Percentiles rank a stretch among this genome's conserved stretches.
Evolutionary conservation across 2,888 invertebrate genomes (phyloP).

Genomic region (Chrysolina haemoptera): DNA sequence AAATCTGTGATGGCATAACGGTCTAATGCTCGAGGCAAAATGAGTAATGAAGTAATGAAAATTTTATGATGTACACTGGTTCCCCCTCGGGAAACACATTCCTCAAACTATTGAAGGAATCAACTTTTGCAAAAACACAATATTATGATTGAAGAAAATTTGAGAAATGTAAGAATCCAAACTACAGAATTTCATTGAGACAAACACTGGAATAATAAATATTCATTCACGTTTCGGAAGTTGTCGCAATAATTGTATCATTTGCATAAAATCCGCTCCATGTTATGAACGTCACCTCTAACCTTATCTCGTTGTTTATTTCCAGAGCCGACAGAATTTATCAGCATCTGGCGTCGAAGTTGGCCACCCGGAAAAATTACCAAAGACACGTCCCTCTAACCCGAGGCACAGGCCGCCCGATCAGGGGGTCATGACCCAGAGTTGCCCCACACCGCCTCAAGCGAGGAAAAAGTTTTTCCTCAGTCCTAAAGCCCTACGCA

Average conservation of each 20-base stretch:
- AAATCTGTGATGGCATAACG: no score
- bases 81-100: no score
- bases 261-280: background rate
- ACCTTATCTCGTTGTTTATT: conserved; percentile 27
- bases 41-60: no score
- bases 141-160: no score
- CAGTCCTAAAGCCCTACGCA: conserved; percentile 84
- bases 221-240: background rate
- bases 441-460: conserved; percentile 88
- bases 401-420: conserved; percentile 60
- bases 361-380: conserved; percentile 74
- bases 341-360: conserved; percentile 59
- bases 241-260: background rate
- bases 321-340: conserved; percentile 60
- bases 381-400: conserved; percentile 75
- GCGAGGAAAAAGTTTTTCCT: conserved; percentile 85
- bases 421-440: conserved; percentile 77
- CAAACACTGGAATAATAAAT: no score
- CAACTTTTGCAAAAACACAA: no score
- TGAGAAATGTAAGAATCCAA: no score
- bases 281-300: background rate
- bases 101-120: no score
- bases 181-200: no score
- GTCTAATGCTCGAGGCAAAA: no score
- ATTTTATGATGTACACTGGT: no score